Evolutionary conservation across 2,888 invertebrate species (phyloP), one percentile per base, ranked within the genome.

Genomic region (Catocala sponsa): DNA sequence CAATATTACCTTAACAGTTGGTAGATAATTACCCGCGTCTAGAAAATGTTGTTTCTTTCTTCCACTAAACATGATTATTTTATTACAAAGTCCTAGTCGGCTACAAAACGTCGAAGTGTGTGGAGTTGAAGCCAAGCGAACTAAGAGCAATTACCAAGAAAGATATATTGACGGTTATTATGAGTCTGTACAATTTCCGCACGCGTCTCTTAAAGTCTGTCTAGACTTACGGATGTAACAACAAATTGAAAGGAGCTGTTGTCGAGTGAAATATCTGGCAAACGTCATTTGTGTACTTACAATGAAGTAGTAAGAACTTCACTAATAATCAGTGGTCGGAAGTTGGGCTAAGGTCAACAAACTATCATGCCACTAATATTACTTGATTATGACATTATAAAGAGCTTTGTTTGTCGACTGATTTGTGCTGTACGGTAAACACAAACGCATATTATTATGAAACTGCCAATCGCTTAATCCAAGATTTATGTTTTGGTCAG

Each of bases 201-300:
- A 43, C 48, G 44, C 53, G n/a, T 59, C 42, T 49, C 49, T 48
- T 61, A 51, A 54, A 66, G 43, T 46, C 43, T 12, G 63, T 65
- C 63, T 63, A 63, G 60, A 68, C 59, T 47, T 41, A 48, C 55
- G 58, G 55, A 69, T 74, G 49, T 49, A 59, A 47, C 35, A 38
- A 51, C 44, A 49, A 60, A 63, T 63, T 48, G 35, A 46, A 50
- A 52, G 43, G 41, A 52, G 44, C 33, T 38, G 50, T 50, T 38
- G 50, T n/a, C 35, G 35, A 35, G 35, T 10, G 50, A 50, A 50
- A 50, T 50, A 33, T 35, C 50, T 12, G 33, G 32, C 50, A 35
- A n/a, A 50, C 33, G 35, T 50, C 35, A 35, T 35, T 35, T 35
- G 35, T 38, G 50, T 13, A 11, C 11, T 12, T 38, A 35, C 35